These are phyloP conservation scores for Euthynnus affinis DNA, from an alignment of 2,797 vertebrate species.

Conservation along the genomic window DNA sequence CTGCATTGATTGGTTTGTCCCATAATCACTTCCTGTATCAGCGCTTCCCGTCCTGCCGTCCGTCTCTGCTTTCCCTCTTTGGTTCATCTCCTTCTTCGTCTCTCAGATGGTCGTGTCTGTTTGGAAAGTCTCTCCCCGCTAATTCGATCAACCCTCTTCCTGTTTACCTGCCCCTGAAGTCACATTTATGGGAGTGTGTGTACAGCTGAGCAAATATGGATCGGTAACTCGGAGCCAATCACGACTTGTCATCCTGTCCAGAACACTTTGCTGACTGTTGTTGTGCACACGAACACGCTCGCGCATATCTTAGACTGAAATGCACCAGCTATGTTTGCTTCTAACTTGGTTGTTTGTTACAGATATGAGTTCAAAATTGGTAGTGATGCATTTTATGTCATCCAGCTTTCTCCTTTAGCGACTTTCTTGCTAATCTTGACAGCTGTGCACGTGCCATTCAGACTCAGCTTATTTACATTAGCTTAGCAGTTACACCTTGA, in stretches of 20 bases:
- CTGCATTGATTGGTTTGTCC: slow-evolving; percentile 38
- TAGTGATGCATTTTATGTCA: no score
- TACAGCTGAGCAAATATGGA: slow-evolving; percentile 60
- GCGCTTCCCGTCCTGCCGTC: slow-evolving; percentile 53
- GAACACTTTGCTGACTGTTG: slow-evolving; percentile 14
- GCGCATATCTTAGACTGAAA: not conserved
- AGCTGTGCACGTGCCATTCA: no score
- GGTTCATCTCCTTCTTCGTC: slow-evolving; percentile 39
- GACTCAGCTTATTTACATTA: no score
- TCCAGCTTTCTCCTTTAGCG: no score
- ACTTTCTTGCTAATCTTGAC: no score
- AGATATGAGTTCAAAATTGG: no score
- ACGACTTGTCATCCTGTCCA: slow-evolving; percentile 38
- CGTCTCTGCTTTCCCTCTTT: slow-evolving; percentile 7
- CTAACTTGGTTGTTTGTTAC: not conserved
- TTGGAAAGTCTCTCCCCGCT: slow-evolving; percentile 51
- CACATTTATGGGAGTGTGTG: slow-evolving; percentile 13
- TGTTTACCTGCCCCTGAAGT: slow-evolving; percentile 67
- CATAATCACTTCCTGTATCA: slow-evolving; percentile 47
- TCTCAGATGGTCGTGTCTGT: slow-evolving; percentile 38
- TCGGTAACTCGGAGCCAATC: slow-evolving; percentile 47
- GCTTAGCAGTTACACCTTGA: no score
- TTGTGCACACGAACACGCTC: slow-evolving; percentile 6
- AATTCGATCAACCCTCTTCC: slow-evolving; percentile 73
- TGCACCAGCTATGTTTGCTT: not conserved